A percentile compares a stretch with the other conserved stretches of the same genome.
These are phyloP conservation scores for Nephrocerus scutellatus DNA, from an alignment of 2,888 invertebrate genomes.

Conservation along the genomic window DNA sequence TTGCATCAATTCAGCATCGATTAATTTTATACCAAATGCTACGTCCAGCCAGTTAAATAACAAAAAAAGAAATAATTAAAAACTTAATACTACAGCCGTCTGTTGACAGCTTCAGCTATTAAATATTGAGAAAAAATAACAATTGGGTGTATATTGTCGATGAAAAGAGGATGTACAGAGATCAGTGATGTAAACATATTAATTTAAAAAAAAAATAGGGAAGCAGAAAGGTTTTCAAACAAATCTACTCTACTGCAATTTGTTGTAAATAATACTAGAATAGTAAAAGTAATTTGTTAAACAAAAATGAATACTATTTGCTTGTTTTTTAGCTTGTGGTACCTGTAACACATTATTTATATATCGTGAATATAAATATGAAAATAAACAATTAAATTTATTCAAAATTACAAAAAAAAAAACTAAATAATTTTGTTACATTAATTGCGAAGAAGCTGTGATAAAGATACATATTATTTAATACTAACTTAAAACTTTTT, in stretches of 20 bases:
- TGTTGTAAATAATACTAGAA: too few relatives aligned
- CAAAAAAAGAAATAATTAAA: conserved; percentile 5
- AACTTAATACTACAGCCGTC: conserved; percentile 1
- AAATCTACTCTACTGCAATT: too few relatives aligned
- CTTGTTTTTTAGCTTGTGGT: too few relatives aligned
- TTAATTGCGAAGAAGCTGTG: too few relatives aligned
- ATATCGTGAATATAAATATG: conserved; percentile 16
- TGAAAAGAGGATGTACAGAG: too few relatives aligned
- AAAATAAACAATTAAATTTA: conserved; percentile 6
- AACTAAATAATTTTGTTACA: neutral
- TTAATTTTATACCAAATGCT: conserved; percentile 39
- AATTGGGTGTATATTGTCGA: conserved; percentile 19
- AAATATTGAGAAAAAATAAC: conserved; percentile 14
- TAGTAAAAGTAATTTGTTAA: too few relatives aligned
- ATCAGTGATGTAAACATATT: too few relatives aligned
- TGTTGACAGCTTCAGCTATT: neutral
- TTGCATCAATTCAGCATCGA: conserved; percentile 86
- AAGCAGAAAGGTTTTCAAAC: too few relatives aligned
- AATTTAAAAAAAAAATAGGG: too few relatives aligned
- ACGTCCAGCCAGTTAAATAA: conserved; percentile 19
- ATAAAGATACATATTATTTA: too few relatives aligned
- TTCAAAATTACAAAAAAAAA: conserved; percentile 7
- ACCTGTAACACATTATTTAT: conserved; percentile 30
- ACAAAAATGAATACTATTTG: too few relatives aligned
- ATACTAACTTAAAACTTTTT: too few relatives aligned